Percentiles rank a stretch among this genome's conserved stretches.
phyloP scores from a whole-genome alignment of 2,113 vertebrate genomes.

The Melanostigma gelatinosum region DNA sequence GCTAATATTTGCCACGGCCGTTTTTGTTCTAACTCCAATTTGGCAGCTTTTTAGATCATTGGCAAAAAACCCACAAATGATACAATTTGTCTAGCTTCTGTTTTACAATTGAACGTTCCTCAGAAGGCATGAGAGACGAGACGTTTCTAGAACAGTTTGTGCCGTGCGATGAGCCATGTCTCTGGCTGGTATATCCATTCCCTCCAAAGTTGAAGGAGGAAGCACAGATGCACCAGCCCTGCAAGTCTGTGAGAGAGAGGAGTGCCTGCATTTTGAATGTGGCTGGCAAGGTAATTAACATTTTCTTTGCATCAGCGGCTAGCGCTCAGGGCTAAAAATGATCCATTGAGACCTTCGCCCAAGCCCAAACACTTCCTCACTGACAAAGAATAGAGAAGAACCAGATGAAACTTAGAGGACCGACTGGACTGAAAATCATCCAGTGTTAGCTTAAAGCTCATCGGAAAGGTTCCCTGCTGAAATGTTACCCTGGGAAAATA shows the following conservation, averaged over 20 bases:
- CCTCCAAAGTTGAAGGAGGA: constrained; percentile 24
- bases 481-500: neutral
- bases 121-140: neutral
- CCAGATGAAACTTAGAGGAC: constrained; percentile 4
- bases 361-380: constrained; percentile 29
- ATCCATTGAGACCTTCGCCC: constrained; percentile 44
- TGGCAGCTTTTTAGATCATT: neutral
- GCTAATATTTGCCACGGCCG: too few species aligned
- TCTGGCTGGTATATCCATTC: constrained; percentile 13
- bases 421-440: constrained; percentile 1
- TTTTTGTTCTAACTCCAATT: neutral
- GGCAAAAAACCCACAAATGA: neutral
- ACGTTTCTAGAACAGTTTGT: constrained; percentile 37
- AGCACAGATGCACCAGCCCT: constrained; percentile 4
- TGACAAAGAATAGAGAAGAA: constrained; percentile 14
- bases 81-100: neutral
- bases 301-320: constrained; percentile 55
- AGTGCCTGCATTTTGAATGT: constrained; percentile 40
- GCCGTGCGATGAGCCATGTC: constrained; percentile 17
- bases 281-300: constrained; percentile 68
- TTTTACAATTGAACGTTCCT: constrained; percentile 9
- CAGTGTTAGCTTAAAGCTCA: neutral
- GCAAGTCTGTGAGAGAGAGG: neutral
- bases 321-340: constrained; percentile 57
- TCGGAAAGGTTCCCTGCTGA: neutral